Evolutionary conservation across 2,888 invertebrate species (phyloP), one percentile per base, ranked within the genome.

Genomic region (Thecophora atra): DNA sequence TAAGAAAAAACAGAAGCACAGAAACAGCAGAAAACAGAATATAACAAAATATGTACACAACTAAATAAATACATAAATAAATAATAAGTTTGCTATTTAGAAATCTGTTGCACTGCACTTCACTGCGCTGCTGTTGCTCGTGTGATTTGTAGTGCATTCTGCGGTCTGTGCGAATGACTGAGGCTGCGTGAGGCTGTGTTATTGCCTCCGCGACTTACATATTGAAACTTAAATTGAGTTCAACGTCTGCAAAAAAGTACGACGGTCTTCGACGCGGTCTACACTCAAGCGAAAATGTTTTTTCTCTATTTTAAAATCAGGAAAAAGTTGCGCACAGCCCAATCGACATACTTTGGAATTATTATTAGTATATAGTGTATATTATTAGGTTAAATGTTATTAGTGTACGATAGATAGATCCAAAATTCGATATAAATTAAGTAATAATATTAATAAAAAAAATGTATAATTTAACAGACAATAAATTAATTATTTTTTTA

Each of bases 151-250:
- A 19, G 30, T 56, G 60, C 44, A 64, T 64, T 44, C 42, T 47
- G 17, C 3, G 56, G 56, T 24, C 19, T 54, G 3, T 37, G 37
- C 13, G 7, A 56, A 26, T 44, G 54, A 21, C 8, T 47, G 28
- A 51, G 17, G 15, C 28, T 28, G 47, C 2, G 47, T 65, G 26
- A n/a, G 47, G 47, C n/a, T 11, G 6, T 65, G 37, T 65, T 65
- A 3, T 62, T 19, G 28, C 6, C 28, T 21, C 15, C 28, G 24
- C 56, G 42, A 44, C 54, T n/a, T 30, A 19, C 21, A 37, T 54
- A 42, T 30, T 67, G 47, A 44, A 68, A 58, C 21, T 15, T 11
- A 62, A 62, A 70, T 62, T 37, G 37, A 70, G 70, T 70, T 70
- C 70, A 70, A 62, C 62, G 70, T 42, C 68, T 68, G 56, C 30